A percentile compares a stretch with the other conserved stretches of the same genome.
Conservation (phyloP, 1,140 invertebrate genomes). For the Subanguina moxae region DNA sequence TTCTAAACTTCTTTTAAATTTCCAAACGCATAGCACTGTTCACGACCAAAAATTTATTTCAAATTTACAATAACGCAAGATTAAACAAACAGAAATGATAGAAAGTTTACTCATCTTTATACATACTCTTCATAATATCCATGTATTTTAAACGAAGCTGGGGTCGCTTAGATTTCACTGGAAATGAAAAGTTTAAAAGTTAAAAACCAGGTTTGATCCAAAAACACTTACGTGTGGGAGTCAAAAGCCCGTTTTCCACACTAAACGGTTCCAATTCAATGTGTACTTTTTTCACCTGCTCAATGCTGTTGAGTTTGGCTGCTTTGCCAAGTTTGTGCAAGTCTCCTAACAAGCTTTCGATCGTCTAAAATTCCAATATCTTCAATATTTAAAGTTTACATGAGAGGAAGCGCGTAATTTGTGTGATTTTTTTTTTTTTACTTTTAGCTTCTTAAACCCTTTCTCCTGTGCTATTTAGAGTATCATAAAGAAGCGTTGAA, state of each 20-base stretch:
- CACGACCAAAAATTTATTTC: no score
- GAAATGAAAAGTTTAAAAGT: background rate
- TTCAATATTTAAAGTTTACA: no score
- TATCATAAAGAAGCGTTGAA: conserved; percentile 5
- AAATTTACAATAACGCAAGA: no score
- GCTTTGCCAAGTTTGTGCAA: conserved; percentile 49
- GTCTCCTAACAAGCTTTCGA: conserved; percentile 42
- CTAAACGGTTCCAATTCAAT: conserved; percentile 82
- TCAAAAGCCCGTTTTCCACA: conserved; percentile 91
- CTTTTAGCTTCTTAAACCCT: no score
- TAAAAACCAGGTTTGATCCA: conserved; percentile 63
- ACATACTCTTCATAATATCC: conserved; percentile 43
- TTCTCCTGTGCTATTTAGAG: background rate
- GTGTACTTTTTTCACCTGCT: conserved; percentile 64
- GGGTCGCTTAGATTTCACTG: conserved; percentile 46
- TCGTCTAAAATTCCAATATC: conserved; percentile 25
- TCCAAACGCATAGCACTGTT: no score
- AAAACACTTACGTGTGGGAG: conserved; percentile 83
- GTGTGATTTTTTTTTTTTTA: no score
- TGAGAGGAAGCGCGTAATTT: no score
- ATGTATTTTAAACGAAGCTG: conserved; percentile 51
- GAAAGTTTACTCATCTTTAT: conserved; percentile 27
- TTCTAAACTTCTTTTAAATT: no score
- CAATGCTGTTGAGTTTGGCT: conserved; percentile 55
- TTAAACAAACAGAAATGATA: background rate